Base-by-base conservation (phyloP, 2,113 vertebrate genomes). In the Psilopsiagon aymara region DNA sequence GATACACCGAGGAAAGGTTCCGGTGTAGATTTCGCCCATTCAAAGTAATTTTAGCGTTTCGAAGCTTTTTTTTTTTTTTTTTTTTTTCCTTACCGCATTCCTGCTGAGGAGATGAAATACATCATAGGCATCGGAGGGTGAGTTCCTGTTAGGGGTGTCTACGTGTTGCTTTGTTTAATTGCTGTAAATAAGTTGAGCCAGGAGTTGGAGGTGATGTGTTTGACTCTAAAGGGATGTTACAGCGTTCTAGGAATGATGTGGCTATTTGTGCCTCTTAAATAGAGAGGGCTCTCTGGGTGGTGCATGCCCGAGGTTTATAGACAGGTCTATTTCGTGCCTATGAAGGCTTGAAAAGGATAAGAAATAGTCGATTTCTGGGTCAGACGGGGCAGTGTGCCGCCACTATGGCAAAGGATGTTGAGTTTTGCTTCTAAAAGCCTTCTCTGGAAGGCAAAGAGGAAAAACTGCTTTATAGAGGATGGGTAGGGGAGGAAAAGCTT, bases 71-170 rank as follows among this genome's bases (percentile, higher is more conserved):
- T 39, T 12, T 49, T 13, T 6, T 28, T 27, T 13, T 44, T 44
- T 44, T 47, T 49, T 49, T 23, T 4, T 23, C 13, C 43, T 31
- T n/a, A 13, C 17, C 46, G 1, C 43, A 2, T 82, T 63, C 68
- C 86, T 7, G 51, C 49, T 4, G 12, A 55, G 51, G n/a, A 51
- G 29, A 99, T 99, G 99, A 98, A 99, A 95, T 97, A 98, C 97
- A 98, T 99, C 95, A 96, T 99, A 79, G 99, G 99, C 78, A 98
- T 99, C 55, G 99, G 99, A 90, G 99, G 99, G 99, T 99, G 94
- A 99, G 99, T 98, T 3, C 5, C 21, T 14, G 33, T 53, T 29
- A 29, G 16, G 14, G 33, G 33, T 23, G 33, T 52, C 41, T 15
- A 21, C 2, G 2, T 29, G 12, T 25, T 35, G 69, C 39, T 29